Base-by-base conservation (phyloP, 2,888 invertebrate genomes). In the Drosophila mulleri region DNA sequence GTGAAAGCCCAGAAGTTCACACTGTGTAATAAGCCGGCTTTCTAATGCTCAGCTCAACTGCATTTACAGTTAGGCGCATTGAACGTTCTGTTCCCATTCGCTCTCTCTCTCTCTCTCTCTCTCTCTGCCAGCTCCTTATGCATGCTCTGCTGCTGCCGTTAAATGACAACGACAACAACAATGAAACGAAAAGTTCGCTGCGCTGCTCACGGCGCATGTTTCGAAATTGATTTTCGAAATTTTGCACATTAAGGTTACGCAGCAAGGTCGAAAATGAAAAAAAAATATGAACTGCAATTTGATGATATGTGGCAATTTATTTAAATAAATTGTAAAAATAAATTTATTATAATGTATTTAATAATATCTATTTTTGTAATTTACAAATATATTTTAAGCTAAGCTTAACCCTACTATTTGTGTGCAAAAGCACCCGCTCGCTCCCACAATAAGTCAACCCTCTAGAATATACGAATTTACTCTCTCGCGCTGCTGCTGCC, bases 201-300 rank as follows among this genome's bases (percentile, higher is more conserved):
- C 26, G 41, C 20, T 42, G 42, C 74, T 62, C 52, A 78, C 78
- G 26, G 81, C 81, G 80, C 80, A 80, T 67, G 78, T 44, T 60
- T 63, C 20, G 20, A 29, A 35, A 61, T 20, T 7, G n/a, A 1
- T 9, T 56, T 78, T 75, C 67, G 69, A 69, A 67, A 66, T 58
- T 44, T 67, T 29, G 37, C 45, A 72, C 32, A 48, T 60, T 76
- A 77, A 72, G 77, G 70, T 74, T 77, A 68, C 59, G 53, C 70
- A 58, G 47, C 45, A 70, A 53, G 59, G 32, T 57, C 45, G 48
- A 59, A 66, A 61, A 5, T 5, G 32, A 35, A 50, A 35, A 50
- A 35, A 50, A 50, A 12, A n/a, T 3, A 12, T 12, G 0, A 32
- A 3, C 8, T 3, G 9, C 12, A 47, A 23, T 6, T 8, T 7